phyloP scores from a whole-genome alignment of 2,113 vertebrate species.

The Zosterops lateralis region DNA sequence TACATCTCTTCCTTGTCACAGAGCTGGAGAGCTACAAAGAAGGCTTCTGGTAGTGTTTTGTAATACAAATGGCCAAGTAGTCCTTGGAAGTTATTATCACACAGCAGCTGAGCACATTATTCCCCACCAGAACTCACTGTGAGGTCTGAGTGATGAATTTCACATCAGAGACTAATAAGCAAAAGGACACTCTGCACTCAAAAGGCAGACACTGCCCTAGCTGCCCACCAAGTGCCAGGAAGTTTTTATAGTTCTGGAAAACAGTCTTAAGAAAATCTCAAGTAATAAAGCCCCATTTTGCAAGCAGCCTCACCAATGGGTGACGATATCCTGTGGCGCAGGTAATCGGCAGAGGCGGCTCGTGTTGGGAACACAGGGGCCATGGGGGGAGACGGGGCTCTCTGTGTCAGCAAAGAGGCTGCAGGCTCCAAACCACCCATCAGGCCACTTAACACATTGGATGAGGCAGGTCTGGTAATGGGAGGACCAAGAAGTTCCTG shows the following conservation, averaged over 20 bases:
- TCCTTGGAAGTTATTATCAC: neutral
- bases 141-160: neutral
- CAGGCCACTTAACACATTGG: conserved; percentile 82
- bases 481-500: conserved; percentile 89
- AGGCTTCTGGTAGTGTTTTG: neutral
- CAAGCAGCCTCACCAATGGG: conserved; percentile 68
- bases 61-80: neutral
- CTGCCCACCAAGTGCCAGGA: neutral
- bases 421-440: conserved; percentile 82
- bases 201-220: neutral
- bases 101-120: neutral
- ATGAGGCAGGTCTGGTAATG: conserved; percentile 78
- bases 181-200: neutral
- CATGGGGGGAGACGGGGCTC: conserved; percentile 84
- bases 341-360: conserved; percentile 88
- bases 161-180: neutral
- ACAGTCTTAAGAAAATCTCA: neutral
- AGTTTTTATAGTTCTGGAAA: neutral
- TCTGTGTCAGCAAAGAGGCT: conserved; percentile 78
- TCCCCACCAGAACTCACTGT: neutral
- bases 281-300: rapidly evolving
- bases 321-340: conserved; percentile 81
- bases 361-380: conserved; percentile 82
- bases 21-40: neutral
- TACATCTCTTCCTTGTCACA: neutral